phyloP scores from a whole-genome alignment of 2,888 invertebrate genomes.

The Diplazon laetatorius region DNA sequence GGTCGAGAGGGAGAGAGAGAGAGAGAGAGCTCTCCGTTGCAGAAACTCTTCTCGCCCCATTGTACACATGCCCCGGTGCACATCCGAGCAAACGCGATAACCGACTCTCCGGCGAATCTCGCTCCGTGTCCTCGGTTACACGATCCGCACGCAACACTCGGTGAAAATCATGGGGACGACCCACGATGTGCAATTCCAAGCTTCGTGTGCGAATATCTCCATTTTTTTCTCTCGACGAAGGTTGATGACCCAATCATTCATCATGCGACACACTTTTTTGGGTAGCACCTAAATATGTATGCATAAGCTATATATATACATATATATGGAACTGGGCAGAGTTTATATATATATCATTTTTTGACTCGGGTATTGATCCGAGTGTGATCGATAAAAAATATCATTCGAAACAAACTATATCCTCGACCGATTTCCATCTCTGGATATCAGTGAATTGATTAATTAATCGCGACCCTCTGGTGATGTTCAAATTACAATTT shows the following conservation, averaged over 20 bases:
- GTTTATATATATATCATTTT: no score
- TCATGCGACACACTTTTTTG: neutral
- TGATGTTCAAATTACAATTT: constrained; percentile 13
- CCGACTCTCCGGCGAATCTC: constrained; percentile 44
- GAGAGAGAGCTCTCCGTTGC: constrained; percentile 26
- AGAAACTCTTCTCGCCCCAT: constrained; percentile 37
- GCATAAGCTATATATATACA: no score
- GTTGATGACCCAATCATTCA: neutral
- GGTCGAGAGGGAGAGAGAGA: constrained; percentile 9
- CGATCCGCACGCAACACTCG: constrained; percentile 55
- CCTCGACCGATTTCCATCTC: no score
- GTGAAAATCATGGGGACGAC: constrained; percentile 52
- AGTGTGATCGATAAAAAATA: no score
- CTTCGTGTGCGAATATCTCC: constrained; percentile 40
- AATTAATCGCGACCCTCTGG: no score
- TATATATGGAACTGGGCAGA: no score
- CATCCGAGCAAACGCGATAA: constrained; percentile 29
- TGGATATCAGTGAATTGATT: no score
- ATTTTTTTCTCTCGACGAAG: neutral
- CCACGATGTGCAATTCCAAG: constrained; percentile 49
- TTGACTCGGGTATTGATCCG: no score
- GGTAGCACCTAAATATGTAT: neutral
- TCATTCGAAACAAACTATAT: no score
- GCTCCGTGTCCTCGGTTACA: constrained; percentile 40
- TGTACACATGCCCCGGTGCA: constrained; percentile 17